phyloP scores from a whole-genome alignment of 2,888 invertebrate genomes.

The Antheraea assamensis region DNA sequence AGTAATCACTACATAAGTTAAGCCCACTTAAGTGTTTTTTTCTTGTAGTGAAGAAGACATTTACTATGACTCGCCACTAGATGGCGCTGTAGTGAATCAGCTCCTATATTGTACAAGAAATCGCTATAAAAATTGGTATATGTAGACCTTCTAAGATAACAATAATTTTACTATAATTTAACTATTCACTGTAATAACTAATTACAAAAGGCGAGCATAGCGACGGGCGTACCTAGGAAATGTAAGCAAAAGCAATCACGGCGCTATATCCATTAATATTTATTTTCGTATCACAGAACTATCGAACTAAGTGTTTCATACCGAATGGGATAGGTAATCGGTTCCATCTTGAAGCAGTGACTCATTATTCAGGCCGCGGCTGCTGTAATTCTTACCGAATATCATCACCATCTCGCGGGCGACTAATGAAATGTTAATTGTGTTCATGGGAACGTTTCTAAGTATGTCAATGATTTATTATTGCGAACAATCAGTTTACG shows the following conservation, averaged over 20 bases:
- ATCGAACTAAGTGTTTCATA: background rate
- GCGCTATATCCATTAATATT: background rate
- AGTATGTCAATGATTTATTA: background rate
- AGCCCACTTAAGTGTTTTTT: no score
- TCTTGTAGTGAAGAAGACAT: no score
- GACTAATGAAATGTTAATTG: constrained; percentile 11
- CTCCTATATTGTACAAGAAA: no score
- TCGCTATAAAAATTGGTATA: no score
- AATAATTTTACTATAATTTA: no score
- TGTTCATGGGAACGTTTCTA: background rate
- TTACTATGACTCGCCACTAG: no score
- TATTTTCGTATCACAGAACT: constrained; percentile 1
- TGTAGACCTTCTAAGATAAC: no score
- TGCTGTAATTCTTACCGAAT: constrained; percentile 23
- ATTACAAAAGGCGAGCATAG: background rate
- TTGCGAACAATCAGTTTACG: background rate
- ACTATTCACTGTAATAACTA: background rate
- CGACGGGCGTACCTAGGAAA: background rate
- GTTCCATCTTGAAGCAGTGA: background rate
- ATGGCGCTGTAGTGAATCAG: no score
- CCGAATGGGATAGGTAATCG: background rate
- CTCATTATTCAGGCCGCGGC: constrained; percentile 25
- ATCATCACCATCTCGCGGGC: background rate
- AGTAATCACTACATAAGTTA: no score
- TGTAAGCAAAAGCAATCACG: background rate